Base-by-base conservation (phyloP, 1,140 invertebrate species). In the Lanistes nyassanus region DNA sequence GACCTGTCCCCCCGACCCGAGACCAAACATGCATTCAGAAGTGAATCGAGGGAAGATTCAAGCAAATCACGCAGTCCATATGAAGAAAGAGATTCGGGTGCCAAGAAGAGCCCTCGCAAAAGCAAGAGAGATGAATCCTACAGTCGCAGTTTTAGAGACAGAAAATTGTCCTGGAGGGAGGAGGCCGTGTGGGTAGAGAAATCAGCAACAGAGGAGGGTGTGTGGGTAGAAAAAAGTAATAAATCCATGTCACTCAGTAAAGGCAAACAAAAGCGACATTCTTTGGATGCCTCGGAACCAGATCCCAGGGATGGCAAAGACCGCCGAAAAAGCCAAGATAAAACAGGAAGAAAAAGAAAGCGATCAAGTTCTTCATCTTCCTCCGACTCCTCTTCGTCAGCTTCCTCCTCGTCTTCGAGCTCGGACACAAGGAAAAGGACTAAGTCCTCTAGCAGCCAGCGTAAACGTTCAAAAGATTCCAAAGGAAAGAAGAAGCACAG, bases 341-440 rank as follows among this genome's bases (percentile, higher is more conserved):
- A 66, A 36, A 66, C 36, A 2, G 23, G 37, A 16, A 31, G 39
- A 23, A 47, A 58, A 34, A 62, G 64, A 70, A 39, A 65, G 13
- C 21, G 3, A 47, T 29, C 21, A 66, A 47, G 2, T 13, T 67
- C 67, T 21, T 69, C 67, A 6, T 71, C 68, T 23, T 71, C 68
- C 21, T 71, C 68, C 29, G 55, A 51, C 23, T 71, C 68, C 13
- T 71, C 68, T 16, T 69, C 67, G 19, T 72, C 69, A 53, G 39
- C 69, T 37, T 62, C 70, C 26, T 62, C 70, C 7, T 55, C 68
- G 23, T 19, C 53, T 31, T 51, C 67, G 21, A 47, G 42, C 19
- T 47, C 42, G 19, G 42, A 47, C 42, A 47, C 42, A 47, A 47
- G 19, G 42, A 47, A 47, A 47, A 47, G 19, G 19, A 16, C 42